These are phyloP conservation scores for Onychostoma macrolepis DNA, from an alignment of 2,113 vertebrate genomes.

Conservation along the genomic window DNA sequence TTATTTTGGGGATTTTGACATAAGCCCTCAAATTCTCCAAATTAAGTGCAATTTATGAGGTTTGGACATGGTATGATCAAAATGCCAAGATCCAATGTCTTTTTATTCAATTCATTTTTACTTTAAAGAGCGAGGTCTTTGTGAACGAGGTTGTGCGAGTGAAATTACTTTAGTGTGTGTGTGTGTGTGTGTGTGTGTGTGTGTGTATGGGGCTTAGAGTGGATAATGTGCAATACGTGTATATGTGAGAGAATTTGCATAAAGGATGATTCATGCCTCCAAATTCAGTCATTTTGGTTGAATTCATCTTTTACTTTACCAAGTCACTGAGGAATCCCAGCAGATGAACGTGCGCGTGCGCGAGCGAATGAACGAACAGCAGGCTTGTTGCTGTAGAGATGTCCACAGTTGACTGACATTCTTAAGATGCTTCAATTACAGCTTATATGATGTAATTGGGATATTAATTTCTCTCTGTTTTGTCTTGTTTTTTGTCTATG, in stretches of 20 bases:
- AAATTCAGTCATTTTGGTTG: conserved; percentile 27
- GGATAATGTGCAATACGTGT: conserved; percentile 44
- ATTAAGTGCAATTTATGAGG: conserved; percentile 43
- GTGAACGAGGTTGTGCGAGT: conserved; percentile 40
- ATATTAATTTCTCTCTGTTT: conserved; percentile 53
- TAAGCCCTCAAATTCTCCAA: not conserved
- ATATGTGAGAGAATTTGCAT: not conserved
- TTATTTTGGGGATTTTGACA: not conserved
- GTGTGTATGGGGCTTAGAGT: conserved; percentile 35
- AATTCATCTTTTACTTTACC: conserved; percentile 53
- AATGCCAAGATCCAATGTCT: conserved; percentile 17
- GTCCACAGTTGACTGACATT: conserved; percentile 23
- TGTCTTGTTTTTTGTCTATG: conserved; percentile 48
- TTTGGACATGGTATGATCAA: not conserved
- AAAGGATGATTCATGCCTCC: conserved; percentile 43
- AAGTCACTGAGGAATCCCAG: conserved; percentile 47
- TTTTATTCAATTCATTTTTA: conserved; percentile 51
- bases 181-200: conserved; percentile 41
- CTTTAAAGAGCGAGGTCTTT: conserved; percentile 43
- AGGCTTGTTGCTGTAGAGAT: conserved; percentile 44
- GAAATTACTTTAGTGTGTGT: conserved; percentile 31
- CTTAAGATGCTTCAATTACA: conserved; percentile 47
- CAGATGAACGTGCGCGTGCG: not conserved
- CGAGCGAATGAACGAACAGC: conserved; percentile 24
- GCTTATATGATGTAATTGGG: conserved; percentile 61